These are phyloP conservation scores for Andinoacara biseriatus DNA, from an alignment of 2,113 vertebrate genomes.

Conservation along the genomic window DNA sequence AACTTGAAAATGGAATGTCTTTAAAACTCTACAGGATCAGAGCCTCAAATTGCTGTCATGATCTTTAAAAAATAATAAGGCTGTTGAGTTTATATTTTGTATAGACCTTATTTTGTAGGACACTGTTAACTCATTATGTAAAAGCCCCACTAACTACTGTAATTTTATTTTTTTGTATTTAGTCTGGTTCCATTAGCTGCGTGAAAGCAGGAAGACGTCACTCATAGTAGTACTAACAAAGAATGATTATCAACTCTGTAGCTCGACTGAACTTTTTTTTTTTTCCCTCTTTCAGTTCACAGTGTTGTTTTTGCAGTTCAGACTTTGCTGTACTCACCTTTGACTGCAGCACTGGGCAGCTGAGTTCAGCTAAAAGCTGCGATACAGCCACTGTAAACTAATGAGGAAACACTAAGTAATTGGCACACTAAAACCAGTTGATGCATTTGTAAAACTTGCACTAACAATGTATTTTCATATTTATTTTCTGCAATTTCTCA, in stretches of 20 bases:
- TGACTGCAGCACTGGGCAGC: not conserved
- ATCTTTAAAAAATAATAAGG: not conserved
- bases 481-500: not conserved
- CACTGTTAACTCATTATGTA: not conserved
- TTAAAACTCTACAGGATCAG: not conserved
- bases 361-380: not conserved
- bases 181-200: not conserved
- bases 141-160: not conserved
- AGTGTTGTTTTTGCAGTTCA: not conserved
- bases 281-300: not conserved
- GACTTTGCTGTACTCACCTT: not conserved
- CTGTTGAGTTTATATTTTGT: not conserved
- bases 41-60: not conserved
- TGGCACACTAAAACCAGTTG: not conserved
- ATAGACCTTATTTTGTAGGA: not conserved
- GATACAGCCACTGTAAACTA: not conserved
- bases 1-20: not conserved
- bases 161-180: not conserved
- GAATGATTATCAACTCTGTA: not conserved
- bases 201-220: not conserved
- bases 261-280: not conserved
- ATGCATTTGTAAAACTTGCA: not conserved
- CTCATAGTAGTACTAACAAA: not conserved
- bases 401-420: conserved; percentile 1
- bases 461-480: not conserved